These are phyloP conservation scores for Coenobita brevimanus DNA, from an alignment of 1,140 invertebrate species.

Conservation along the genomic window DNA sequence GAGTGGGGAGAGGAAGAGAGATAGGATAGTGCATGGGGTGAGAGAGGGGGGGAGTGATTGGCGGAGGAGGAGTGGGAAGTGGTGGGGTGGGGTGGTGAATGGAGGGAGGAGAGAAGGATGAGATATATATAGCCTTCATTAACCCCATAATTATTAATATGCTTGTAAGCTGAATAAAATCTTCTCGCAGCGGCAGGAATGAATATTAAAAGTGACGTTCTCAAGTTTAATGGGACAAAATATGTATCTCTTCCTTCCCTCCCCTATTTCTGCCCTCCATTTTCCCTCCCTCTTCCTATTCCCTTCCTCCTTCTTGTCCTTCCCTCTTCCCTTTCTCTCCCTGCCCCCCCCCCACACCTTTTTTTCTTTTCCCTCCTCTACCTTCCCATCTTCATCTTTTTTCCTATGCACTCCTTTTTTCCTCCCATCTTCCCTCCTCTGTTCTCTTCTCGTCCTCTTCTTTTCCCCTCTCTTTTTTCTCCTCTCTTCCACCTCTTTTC, in stretches of 20 bases:
- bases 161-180: background rate
- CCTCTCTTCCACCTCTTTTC: background rate
- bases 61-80: background rate
- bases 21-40: background rate
- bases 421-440: no score
- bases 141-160: background rate
- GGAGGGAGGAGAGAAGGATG: background rate
- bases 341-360: background rate
- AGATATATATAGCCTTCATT: background rate
- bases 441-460: background rate
- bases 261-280: background rate
- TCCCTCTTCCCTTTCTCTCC: background rate
- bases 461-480: background rate
- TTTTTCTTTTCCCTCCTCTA: background rate
- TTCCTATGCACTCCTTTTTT: background rate
- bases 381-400: background rate
- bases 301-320: background rate
- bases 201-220: no score
- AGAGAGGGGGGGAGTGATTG: conserved; percentile 4
- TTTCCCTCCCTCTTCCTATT: background rate
- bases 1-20: conserved; percentile 13
- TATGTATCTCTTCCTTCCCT: background rate
- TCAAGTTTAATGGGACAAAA: no score
- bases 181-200: no score
- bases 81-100: background rate